Evolutionary conservation across 2,113 vertebrate species (phyloP).

Genomic region (Tauraco erythrolophus): DNA sequence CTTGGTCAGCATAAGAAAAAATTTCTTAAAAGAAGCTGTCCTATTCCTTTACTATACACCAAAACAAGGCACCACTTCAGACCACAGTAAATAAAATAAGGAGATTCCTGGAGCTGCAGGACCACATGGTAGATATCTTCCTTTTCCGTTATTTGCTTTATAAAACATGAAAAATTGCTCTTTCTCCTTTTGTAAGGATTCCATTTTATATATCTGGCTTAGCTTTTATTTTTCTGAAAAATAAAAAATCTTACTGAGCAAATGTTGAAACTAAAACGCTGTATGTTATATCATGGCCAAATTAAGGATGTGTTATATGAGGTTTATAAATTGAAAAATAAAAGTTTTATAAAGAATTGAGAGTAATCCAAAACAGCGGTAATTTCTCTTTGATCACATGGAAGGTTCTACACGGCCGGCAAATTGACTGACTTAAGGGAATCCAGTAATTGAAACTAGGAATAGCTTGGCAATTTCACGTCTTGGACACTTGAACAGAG

Average conservation of each 20-base stretch:
- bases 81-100: not conserved
- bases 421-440: not conserved
- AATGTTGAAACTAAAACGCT: not conserved
- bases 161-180: not conserved
- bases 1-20: not conserved
- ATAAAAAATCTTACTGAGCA: not conserved
- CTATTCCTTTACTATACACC: not conserved
- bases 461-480: not conserved
- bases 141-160: not conserved
- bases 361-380: not conserved
- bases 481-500: not conserved
- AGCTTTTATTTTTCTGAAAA: not conserved
- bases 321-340: not conserved
- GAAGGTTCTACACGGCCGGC: not conserved
- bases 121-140: not conserved
- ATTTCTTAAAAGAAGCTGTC: not conserved
- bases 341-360: not conserved
- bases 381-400: not conserved
- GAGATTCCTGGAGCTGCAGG: not conserved
- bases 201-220: not conserved
- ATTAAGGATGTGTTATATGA: not conserved
- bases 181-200: not conserved
- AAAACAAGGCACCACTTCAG: not conserved
- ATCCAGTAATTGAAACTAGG: not conserved
- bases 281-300: not conserved